A percentile compares a stretch with the other conserved stretches of the same genome.
Evolutionary conservation across 1,140 invertebrate species (phyloP).

Genomic region (Pseudomyrmex cubaensis): DNA sequence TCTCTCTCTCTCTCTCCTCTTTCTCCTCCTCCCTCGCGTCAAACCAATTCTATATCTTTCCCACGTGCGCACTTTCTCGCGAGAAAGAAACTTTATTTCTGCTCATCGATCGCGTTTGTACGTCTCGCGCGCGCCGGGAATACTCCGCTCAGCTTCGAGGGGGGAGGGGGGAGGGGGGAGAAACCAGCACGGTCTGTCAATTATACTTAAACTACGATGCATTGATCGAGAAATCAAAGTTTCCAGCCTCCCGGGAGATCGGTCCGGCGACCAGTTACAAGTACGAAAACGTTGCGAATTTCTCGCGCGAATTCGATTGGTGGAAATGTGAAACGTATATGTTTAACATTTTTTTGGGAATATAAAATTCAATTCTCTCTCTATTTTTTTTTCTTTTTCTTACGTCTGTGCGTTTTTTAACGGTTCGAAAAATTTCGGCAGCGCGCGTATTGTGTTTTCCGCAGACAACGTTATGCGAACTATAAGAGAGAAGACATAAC

Average conservation of each 20-base stretch:
- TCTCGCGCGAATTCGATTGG: neutral
- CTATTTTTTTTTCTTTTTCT: conserved; percentile 8
- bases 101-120: conserved; percentile 53
- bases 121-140: conserved; percentile 24
- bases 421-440: conserved; percentile 51
- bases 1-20: neutral
- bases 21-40: too few species aligned
- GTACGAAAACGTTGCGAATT: neutral
- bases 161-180: neutral
- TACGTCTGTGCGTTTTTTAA: conserved; percentile 34
- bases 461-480: conserved; percentile 41
- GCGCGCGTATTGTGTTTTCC: conserved; percentile 37
- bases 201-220: conserved; percentile 42
- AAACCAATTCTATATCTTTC: too few species aligned
- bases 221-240: conserved; percentile 57
- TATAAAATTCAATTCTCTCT: conserved; percentile 46
- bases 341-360: conserved; percentile 25
- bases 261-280: neutral
- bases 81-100: conserved; percentile 51
- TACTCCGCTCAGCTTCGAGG: conserved; percentile 8
- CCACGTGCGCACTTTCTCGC: neutral
- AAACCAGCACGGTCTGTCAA: conserved; percentile 23
- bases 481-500: conserved; percentile 41
- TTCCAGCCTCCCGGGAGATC: neutral
- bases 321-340: neutral